Evolutionary conservation across 2,888 invertebrate species (phyloP), one percentile per base, ranked within the genome.

Genomic region (Scaptomyza tumidula): DNA sequence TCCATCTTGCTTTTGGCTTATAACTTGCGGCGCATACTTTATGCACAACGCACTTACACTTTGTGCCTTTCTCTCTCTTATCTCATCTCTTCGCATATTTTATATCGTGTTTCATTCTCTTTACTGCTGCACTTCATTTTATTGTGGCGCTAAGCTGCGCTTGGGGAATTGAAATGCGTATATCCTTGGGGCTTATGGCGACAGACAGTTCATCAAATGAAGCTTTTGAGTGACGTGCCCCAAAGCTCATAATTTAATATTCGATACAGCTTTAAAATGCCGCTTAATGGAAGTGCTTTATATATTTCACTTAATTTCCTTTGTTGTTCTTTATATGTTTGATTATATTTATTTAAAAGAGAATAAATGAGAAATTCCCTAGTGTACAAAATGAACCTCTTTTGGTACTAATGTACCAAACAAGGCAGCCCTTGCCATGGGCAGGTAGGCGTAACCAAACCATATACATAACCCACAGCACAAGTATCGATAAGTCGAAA

Each of bases 61-160:
- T 64, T 63, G 69, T 37, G 62, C 37, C 59, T 46, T 37, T 52
- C 11, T 11, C 56, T 27, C 37, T 24, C 33, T 19, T n/a, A 6
- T 24, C 33, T 6, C 35, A 13, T 29, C 9, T 46, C 41, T 56
- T 53, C 27, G 46, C 41, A 50, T 52, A 44, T 53, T 53, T 55
- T 31, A 13, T 29, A 16, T 19, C 31, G 24, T 27, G 62, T 48
- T 57, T 46, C 57, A 54, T 79, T 78, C 61, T 67, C 78, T 78
- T 83, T 77, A 84, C 69, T 77, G 87, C 85, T 84, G 87, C 83
- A 84, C 83, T 86, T 84, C 87, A 86, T 84, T 84, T 84, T 84
- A 84, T 84, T 84, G 77, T 86, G 74, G 74, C 64, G 79, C 85
- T 86, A 83, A 83, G 83, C 85, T 84, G 79, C 81, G 87, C 75